phyloP scores from a whole-genome alignment of 2,797 vertebrate genomes.

The Psittacula derbiana region DNA sequence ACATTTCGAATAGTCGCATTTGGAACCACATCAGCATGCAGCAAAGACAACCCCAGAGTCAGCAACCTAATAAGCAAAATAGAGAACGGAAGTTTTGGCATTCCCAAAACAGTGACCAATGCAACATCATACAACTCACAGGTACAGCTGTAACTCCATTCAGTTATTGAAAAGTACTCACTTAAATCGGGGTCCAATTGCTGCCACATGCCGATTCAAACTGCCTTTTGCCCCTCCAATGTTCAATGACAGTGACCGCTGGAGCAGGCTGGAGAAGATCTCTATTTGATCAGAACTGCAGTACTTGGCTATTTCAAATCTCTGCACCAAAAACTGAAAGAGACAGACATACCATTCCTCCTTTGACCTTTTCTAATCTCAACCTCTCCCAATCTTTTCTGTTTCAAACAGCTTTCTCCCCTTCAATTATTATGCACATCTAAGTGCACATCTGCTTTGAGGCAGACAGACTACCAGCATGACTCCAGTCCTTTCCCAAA shows the following conservation, averaged over 20 bases:
- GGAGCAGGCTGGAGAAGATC: constrained; percentile 92
- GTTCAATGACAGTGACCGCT: constrained; percentile 90
- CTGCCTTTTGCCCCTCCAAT: constrained; percentile 87
- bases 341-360: not conserved
- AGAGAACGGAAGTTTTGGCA: not conserved
- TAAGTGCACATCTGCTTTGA: not conserved
- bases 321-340: constrained; percentile 90
- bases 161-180: constrained; percentile 48
- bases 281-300: constrained; percentile 97
- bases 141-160: not conserved
- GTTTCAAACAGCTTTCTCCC: not conserved
- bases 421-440: not conserved
- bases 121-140: not conserved
- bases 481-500: not conserved
- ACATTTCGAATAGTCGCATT: constrained; percentile 93
- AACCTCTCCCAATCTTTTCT: not conserved
- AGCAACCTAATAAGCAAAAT: constrained; percentile 79
- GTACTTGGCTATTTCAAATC: constrained; percentile 98
- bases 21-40: constrained; percentile 95
- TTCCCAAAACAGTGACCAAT: not conserved
- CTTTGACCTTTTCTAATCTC: not conserved
- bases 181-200: constrained; percentile 96
- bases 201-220: constrained; percentile 93
- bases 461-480: not conserved
- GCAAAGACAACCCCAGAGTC: constrained; percentile 89